Evolutionary conservation across 2,113 vertebrate genomes (phyloP).

Genomic region (Meleagris gallopavo): DNA sequence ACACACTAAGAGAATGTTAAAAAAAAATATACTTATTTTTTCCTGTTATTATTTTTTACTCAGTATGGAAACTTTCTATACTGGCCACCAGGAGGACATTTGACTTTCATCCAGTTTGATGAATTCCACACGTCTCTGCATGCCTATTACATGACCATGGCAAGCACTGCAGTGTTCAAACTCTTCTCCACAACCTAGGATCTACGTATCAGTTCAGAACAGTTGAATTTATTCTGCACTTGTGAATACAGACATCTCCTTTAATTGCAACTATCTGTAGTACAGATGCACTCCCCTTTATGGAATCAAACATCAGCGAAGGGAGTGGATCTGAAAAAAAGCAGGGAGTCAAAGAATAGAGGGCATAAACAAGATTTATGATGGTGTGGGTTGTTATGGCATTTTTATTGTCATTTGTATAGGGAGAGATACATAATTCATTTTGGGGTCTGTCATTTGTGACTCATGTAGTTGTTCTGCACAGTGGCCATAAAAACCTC

Average conservation of each 20-base stretch:
- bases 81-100: background rate
- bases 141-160: background rate
- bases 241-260: background rate
- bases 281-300: background rate
- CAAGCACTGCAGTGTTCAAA: background rate
- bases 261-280: background rate
- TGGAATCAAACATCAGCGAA: background rate
- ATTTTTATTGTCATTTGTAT: slow-evolving; percentile 13
- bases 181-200: background rate
- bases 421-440: slow-evolving; percentile 5
- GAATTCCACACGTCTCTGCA: background rate
- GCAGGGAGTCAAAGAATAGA: background rate
- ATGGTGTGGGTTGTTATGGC: background rate
- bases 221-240: background rate
- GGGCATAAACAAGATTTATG: background rate
- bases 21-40: background rate
- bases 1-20: background rate
- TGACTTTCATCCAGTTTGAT: background rate
- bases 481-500: slow-evolving; percentile 47
- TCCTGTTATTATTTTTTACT: background rate
- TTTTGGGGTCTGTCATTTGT: slow-evolving; percentile 20
- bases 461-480: slow-evolving; percentile 4
- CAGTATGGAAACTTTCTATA: background rate
- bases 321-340: background rate
- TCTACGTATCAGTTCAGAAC: background rate